Conservation (phyloP, 2,888 invertebrate species). For the Allolobophora icterica region DNA sequence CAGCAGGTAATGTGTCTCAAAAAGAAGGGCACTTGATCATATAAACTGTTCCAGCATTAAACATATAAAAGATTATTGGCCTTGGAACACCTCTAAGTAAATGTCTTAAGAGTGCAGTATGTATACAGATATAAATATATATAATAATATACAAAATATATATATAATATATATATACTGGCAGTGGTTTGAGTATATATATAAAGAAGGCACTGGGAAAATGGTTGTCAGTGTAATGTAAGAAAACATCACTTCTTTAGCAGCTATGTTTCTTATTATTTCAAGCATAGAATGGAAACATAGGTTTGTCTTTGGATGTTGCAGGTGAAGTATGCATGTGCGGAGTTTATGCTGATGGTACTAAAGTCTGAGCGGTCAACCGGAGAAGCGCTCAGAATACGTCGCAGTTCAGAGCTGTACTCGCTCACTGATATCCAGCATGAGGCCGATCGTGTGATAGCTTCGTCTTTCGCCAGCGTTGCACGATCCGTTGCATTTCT, state of each 20-base stretch:
- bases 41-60: background rate
- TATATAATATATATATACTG: too few species aligned
- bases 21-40: background rate
- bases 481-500: constrained; percentile 37
- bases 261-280: background rate
- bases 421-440: constrained; percentile 40
- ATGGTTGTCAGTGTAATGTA: too few species aligned
- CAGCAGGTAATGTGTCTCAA: too few species aligned
- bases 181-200: too few species aligned
- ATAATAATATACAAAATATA: too few species aligned
- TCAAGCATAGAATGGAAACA: background rate
- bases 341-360: constrained; percentile 40
- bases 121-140: background rate
- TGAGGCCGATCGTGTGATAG: constrained; percentile 37
- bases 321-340: constrained; percentile 41
- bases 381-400: constrained; percentile 40
- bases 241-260: too few species aligned
- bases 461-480: constrained; percentile 36
- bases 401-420: constrained; percentile 41
- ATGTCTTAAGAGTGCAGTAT: background rate
- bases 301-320: background rate
- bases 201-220: too few species aligned
- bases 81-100: background rate
- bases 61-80: background rate
- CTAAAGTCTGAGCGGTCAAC: constrained; percentile 36